Conservation (phyloP, 2,888 invertebrate genomes). For the Trachelus stipa region DNA sequence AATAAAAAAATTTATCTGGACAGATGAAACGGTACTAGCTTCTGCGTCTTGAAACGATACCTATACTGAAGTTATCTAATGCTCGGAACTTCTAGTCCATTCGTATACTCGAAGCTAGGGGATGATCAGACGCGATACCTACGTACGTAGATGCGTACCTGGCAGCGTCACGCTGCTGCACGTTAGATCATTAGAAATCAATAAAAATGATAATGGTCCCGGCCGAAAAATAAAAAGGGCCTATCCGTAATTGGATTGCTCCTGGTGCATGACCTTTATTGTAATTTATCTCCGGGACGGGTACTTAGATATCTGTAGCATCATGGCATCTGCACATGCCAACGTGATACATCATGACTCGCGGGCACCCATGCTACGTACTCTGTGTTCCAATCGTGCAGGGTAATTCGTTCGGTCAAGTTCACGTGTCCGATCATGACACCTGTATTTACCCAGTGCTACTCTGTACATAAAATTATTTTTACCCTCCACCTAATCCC, state of each 20-base stretch:
- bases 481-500: background rate
- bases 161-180: slow-evolving; percentile 1
- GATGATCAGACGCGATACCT: background rate
- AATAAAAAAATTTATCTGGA: background rate
- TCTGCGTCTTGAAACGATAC: background rate
- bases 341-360: slow-evolving; percentile 23
- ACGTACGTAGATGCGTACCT: background rate
- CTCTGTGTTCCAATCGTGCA: slow-evolving; percentile 21
- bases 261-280: slow-evolving; percentile 21
- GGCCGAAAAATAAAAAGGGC: slow-evolving; percentile 11
- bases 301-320: slow-evolving; percentile 18
- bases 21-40: background rate
- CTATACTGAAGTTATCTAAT: background rate
- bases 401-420: slow-evolving; percentile 33
- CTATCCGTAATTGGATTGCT: slow-evolving; percentile 21
- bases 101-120: background rate
- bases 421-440: background rate
- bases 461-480: background rate
- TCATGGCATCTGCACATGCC: slow-evolving; percentile 24
- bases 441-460: background rate
- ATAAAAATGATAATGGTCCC: slow-evolving; percentile 26
- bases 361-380: slow-evolving; percentile 9
- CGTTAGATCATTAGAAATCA: slow-evolving; percentile 17
- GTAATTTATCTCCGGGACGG: slow-evolving; percentile 23
- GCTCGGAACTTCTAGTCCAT: background rate